Conservation (phyloP, 2,888 invertebrate genomes). For the Stictocephala bisonia region DNA sequence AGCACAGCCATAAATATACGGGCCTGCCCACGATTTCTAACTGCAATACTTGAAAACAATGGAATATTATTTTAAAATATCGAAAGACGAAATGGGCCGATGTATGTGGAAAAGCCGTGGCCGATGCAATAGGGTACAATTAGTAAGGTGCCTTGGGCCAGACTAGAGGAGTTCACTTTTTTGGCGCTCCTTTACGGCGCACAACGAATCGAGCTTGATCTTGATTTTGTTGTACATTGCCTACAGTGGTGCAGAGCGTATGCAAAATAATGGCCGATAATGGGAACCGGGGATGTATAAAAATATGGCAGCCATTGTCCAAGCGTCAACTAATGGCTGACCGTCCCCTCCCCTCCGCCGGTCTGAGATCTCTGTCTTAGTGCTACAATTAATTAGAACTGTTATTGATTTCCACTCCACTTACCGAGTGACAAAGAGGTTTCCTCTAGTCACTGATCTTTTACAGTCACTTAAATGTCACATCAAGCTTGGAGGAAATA, state of each 20-base stretch:
- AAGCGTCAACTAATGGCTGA: too few species aligned
- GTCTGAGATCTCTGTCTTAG: too few species aligned
- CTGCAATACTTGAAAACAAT: constrained; percentile 45
- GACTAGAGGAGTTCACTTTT: constrained; percentile 31
- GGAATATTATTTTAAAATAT: constrained; percentile 49
- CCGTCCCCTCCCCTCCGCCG: too few species aligned
- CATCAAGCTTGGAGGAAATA: too few species aligned
- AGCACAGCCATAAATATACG: constrained; percentile 23
- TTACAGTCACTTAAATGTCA: too few species aligned
- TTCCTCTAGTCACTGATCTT: too few species aligned
- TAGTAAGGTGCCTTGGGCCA: background rate
- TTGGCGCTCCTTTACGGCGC: background rate
- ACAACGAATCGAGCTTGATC: constrained; percentile 21
- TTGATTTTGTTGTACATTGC: constrained; percentile 15
- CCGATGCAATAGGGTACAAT: constrained; percentile 41
- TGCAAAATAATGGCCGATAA: constrained; percentile 25
- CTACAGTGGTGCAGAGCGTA: constrained; percentile 14
- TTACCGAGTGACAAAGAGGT: too few species aligned
- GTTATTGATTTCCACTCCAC: too few species aligned
- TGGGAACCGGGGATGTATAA: constrained; percentile 19
- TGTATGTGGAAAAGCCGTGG: constrained; percentile 29
- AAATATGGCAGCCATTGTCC: constrained; percentile 10
- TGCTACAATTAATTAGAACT: too few species aligned
- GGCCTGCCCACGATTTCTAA: constrained; percentile 27
- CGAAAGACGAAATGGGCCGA: constrained; percentile 42